Conservation (phyloP, 2,797 vertebrate genomes). For the Crocidura indochinensis region DNA sequence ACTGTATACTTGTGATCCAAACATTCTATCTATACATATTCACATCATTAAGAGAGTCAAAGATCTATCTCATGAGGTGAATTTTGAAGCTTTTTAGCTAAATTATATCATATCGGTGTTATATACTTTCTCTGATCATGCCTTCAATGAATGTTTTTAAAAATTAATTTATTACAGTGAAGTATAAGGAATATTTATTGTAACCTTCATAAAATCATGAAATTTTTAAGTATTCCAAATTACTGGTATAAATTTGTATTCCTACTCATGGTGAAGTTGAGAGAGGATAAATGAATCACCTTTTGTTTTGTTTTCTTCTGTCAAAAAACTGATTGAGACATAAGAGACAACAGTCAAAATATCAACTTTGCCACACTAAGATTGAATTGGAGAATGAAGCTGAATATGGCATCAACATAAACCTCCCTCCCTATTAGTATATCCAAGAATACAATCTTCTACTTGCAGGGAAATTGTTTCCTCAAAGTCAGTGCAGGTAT, state of each 20-base stretch:
- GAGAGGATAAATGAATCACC: conserved; percentile 52
- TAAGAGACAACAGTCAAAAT: conserved; percentile 49
- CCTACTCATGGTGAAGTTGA: neutral
- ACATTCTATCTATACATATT: conserved; percentile 9
- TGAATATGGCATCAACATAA: neutral
- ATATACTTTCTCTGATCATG: conserved; percentile 50
- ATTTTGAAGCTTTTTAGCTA: conserved; percentile 2
- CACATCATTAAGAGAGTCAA: conserved; percentile 21
- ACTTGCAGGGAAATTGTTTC: neutral
- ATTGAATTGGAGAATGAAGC: conserved; percentile 44
- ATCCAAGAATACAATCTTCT: neutral
- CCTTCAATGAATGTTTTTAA: neutral
- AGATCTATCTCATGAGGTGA: neutral
- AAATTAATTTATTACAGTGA: conserved; percentile 4
- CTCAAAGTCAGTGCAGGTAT: neutral
- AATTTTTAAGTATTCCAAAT: conserved; percentile 48
- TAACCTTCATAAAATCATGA: conserved; percentile 35
- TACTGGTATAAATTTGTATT: neutral
- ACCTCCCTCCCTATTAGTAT: neutral
- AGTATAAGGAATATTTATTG: conserved; percentile 17
- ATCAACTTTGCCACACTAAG: conserved; percentile 12
- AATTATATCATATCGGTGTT: conserved; percentile 17
- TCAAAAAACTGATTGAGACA: conserved; percentile 40
- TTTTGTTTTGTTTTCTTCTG: conserved; percentile 45
- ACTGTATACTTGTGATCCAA: neutral